These are phyloP conservation scores for Neomorphus geoffroyi DNA, from an alignment of 2,797 vertebrate genomes.

Conservation along the genomic window DNA sequence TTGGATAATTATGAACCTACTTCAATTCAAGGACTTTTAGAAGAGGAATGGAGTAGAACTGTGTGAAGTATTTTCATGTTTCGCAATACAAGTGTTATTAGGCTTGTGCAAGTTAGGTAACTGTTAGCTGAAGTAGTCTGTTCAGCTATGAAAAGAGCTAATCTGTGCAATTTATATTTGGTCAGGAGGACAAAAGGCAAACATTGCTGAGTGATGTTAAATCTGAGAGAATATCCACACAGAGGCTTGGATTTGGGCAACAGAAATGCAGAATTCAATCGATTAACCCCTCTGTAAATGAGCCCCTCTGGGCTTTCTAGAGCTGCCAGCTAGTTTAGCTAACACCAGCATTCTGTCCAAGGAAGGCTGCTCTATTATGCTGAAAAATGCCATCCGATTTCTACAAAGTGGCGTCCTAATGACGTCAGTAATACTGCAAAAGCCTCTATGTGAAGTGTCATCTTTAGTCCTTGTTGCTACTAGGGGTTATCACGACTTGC, in stretches of 20 bases:
- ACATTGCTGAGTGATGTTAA: neutral
- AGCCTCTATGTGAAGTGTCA: neutral
- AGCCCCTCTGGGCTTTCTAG: neutral
- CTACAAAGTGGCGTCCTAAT: neutral
- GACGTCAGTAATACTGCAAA: neutral
- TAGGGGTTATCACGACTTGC: conserved; percentile 20
- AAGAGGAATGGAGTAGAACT: neutral
- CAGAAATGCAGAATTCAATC: neutral
- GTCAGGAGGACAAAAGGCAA: neutral
- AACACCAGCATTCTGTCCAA: neutral
- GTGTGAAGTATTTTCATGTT: neutral
- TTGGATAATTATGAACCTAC: neutral
- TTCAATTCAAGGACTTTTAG: neutral
- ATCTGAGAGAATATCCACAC: neutral
- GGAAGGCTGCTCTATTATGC: neutral
- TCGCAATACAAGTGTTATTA: neutral
- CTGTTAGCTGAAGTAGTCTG: neutral
- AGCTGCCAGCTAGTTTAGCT: neutral
- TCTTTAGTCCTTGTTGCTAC: neutral
- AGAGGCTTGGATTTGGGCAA: neutral
- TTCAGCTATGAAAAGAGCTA: neutral
- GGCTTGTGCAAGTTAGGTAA: neutral
- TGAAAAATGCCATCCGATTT: conserved; percentile 1
- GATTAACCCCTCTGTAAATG: neutral
- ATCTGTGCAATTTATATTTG: neutral